Conservation (phyloP, 2,888 invertebrate genomes). For the Thecophora atra region DNA sequence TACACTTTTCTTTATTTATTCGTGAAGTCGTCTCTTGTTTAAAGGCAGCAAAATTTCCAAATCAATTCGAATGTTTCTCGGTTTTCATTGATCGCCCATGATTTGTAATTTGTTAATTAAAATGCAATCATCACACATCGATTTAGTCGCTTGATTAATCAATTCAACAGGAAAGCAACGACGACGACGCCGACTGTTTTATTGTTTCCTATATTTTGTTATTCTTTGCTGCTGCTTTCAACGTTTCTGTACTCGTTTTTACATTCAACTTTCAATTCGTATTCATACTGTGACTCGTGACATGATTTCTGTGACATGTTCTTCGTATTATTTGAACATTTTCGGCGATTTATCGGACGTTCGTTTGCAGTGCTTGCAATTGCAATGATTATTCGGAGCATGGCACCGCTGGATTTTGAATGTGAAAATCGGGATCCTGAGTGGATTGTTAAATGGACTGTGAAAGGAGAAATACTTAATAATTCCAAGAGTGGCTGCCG, state of each 20-base stretch:
- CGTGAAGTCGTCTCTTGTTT: not conserved
- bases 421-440: constrained; percentile 4
- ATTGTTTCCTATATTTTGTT: constrained; percentile 10
- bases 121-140: constrained; percentile 59
- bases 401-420: not conserved
- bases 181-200: not conserved
- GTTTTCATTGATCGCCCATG: constrained; percentile 48
- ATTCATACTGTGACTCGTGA: not conserved
- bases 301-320: constrained; percentile 15
- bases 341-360: constrained; percentile 11
- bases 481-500: not conserved
- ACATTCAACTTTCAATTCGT: not conserved
- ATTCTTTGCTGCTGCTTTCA: no score
- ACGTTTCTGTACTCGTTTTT: not conserved
- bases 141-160: not conserved
- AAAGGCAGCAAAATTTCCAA: not conserved
- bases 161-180: not conserved
- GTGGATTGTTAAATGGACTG: not conserved
- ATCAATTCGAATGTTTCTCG: constrained; percentile 1
- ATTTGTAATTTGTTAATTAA: constrained; percentile 63
- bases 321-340: constrained; percentile 8
- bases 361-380: constrained; percentile 11
- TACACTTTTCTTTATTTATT: constrained; percentile 12
- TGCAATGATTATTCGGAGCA: not conserved
- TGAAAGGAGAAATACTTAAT: not conserved